phyloP scores from a whole-genome alignment of 1,140 invertebrate species.

The Elymnias hypermnestra region DNA sequence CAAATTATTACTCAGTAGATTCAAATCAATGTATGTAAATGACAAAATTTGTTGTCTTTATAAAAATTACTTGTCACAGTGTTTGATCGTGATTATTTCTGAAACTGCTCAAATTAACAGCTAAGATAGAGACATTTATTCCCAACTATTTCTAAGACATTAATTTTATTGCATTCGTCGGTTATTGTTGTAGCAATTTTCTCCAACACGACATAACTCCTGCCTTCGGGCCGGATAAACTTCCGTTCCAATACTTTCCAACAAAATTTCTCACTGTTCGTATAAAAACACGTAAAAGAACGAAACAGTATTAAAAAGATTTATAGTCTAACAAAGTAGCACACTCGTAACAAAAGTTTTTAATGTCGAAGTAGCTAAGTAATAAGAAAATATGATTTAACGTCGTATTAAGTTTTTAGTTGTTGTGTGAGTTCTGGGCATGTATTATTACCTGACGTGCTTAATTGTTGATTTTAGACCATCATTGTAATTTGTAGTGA shows the following conservation, averaged over 20 bases:
- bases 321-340: slow-evolving; percentile 8
- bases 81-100: too few relatives aligned
- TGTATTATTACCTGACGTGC: too few relatives aligned
- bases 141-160: too few relatives aligned
- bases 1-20: too few relatives aligned
- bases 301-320: slow-evolving; percentile 7
- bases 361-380: slow-evolving; percentile 3
- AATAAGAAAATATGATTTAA: slow-evolving; percentile 3
- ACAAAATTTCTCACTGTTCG: slow-evolving; percentile 8
- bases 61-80: too few relatives aligned
- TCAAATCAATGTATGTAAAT: too few relatives aligned
- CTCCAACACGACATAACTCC: background rate
- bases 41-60: too few relatives aligned
- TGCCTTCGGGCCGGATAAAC: slow-evolving; percentile 2
- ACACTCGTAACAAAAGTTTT: slow-evolving; percentile 6
- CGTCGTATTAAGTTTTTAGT: background rate
- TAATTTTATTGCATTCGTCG: background rate
- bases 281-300: slow-evolving; percentile 8
- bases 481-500: too few relatives aligned
- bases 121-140: too few relatives aligned
- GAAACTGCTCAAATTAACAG: too few relatives aligned
- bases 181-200: slow-evolving; percentile 5
- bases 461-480: too few relatives aligned
- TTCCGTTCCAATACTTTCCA: slow-evolving; percentile 5
- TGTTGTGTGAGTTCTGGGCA: too few relatives aligned